Conservation (phyloP, 2,113 vertebrate genomes). For the Aegypius monachus region DNA sequence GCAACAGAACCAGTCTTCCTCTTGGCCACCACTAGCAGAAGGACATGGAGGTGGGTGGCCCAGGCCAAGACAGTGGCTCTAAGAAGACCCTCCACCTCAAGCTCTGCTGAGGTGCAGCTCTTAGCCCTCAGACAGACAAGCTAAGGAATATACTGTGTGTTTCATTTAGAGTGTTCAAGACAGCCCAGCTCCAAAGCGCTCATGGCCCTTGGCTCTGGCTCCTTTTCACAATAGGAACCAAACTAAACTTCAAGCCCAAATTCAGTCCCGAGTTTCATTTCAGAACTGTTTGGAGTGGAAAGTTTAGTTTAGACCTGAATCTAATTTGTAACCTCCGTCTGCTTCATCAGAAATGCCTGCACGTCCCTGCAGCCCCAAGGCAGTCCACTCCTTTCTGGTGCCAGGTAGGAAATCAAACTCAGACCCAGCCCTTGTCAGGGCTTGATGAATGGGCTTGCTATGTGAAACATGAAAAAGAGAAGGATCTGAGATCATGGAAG, state of each 20-base stretch:
- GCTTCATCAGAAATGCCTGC: not conserved
- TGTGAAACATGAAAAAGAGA: not conserved
- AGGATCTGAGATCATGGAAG: not conserved
- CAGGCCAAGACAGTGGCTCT: not conserved
- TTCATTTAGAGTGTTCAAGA: not conserved
- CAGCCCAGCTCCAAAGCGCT: not conserved
- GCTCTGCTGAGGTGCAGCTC: not conserved
- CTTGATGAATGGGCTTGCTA: not conserved
- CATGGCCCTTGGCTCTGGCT: not conserved
- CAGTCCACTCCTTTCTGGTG: not conserved
- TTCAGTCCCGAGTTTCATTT: not conserved
- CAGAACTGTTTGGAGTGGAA: not conserved
- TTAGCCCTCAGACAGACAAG: not conserved
- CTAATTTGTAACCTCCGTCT: not conserved
- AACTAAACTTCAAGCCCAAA: not conserved
- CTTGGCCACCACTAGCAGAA: not conserved
- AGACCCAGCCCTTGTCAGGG: not conserved
- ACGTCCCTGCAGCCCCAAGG: not conserved
- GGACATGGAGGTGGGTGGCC: not conserved
- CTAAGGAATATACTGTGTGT: not conserved
- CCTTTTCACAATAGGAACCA: not conserved
- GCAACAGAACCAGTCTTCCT: not conserved
- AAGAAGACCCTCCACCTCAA: not conserved
- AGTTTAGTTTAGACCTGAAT: not conserved
- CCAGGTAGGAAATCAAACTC: constrained; percentile 27